Evolutionary conservation across 64 coral and sea anemone species (phyloP).

Genomic region (Pocillopora damicornis): DNA sequence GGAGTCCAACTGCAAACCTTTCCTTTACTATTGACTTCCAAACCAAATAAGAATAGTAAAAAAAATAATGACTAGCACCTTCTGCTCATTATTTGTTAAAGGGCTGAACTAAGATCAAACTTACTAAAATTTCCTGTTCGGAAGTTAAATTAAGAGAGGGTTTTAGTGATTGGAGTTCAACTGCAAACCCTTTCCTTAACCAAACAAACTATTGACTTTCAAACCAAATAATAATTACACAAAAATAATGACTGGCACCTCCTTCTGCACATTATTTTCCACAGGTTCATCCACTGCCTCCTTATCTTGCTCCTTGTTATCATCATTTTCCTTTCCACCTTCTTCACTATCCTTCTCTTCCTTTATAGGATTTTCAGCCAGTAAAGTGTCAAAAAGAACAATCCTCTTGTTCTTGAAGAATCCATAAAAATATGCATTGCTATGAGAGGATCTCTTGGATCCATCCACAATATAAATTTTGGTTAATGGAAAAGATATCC

Average conservation of each 20-base stretch:
- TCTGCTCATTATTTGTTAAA: too few species aligned
- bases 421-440: constrained; percentile 99
- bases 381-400: constrained; percentile 88
- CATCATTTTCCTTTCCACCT: constrained; percentile 9
- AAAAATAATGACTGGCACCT: neutral
- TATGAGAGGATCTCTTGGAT: constrained; percentile 92
- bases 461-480: constrained; percentile 93
- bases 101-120: too few species aligned
- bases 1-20: too few species aligned
- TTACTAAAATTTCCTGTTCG: too few species aligned
- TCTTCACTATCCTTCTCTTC: constrained; percentile 25
- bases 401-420: constrained; percentile 99
- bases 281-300: neutral
- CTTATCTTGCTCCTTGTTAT: constrained; percentile 9
- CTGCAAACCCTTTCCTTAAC: too few species aligned
- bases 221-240: too few species aligned
- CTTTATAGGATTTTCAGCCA: constrained; percentile 76
- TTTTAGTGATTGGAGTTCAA: too few species aligned
- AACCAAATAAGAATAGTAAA: too few species aligned
- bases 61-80: too few species aligned
- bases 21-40: too few species aligned
- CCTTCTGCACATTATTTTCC: constrained; percentile 19
- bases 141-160: too few species aligned
- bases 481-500: constrained; percentile 82
- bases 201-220: too few species aligned